Percentiles rank a stretch among this genome's conserved stretches.
phyloP scores from a whole-genome alignment of 2,888 invertebrate genomes.

The Thyatira batis region DNA sequence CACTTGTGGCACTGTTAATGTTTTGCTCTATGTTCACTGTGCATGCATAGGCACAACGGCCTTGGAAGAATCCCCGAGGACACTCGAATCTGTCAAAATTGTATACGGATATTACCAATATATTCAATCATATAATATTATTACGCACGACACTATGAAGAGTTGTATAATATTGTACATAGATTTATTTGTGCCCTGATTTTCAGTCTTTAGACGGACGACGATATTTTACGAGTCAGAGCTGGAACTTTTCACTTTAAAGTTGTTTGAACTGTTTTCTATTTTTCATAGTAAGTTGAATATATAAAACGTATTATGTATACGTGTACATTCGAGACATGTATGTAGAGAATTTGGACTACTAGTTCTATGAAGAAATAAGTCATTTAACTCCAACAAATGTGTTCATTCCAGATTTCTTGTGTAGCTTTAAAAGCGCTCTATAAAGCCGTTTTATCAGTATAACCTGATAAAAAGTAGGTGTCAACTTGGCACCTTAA shows the following conservation, averaged over 20 bases:
- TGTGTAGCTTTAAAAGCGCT: neutral
- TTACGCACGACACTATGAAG: neutral
- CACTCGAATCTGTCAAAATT: conserved; percentile 27
- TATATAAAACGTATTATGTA: neutral
- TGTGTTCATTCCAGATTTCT: neutral
- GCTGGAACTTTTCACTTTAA: neutral
- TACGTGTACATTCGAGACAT: neutral
- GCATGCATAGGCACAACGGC: conserved; percentile 13
- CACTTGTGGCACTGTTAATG: conserved; percentile 7
- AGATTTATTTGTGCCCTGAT: neutral
- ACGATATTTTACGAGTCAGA: neutral
- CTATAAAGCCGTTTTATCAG: neutral
- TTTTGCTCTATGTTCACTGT: conserved; percentile 5
- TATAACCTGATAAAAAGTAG: neutral
- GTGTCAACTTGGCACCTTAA: neutral
- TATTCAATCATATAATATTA: neutral
- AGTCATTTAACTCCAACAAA: neutral
- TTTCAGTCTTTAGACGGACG: neutral
- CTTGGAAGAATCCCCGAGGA: conserved; percentile 18
- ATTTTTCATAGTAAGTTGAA: neutral
- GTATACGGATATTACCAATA: conserved; percentile 16
- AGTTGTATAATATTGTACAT: neutral
- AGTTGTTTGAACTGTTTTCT: neutral
- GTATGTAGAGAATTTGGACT: neutral
- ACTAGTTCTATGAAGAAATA: neutral